Evolutionary conservation across 2,113 vertebrate species (phyloP).

Genomic region (Gadus macrocephalus): DNA sequence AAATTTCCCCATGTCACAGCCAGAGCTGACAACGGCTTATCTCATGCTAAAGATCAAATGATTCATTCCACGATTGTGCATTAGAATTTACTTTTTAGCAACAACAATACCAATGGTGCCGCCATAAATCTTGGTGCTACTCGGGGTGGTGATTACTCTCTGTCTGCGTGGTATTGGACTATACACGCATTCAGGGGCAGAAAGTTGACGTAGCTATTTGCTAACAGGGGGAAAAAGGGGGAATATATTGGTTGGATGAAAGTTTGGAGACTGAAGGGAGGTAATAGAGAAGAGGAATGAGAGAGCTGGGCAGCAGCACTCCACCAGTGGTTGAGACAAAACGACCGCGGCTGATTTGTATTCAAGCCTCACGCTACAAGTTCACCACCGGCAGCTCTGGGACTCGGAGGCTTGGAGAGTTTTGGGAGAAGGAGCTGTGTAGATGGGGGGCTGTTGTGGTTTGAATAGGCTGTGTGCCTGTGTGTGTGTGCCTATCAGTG

Average conservation of each 20-base stretch:
- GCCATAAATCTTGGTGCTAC: constrained; percentile 51
- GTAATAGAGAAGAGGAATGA: constrained; percentile 29
- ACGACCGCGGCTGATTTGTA: constrained; percentile 50
- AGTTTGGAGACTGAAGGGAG: constrained; percentile 22
- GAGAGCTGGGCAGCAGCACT: constrained; percentile 33
- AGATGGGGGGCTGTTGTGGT: constrained; percentile 40
- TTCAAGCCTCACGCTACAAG: constrained; percentile 45
- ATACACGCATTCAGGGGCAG: constrained; percentile 36
- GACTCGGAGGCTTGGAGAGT: constrained; percentile 52
- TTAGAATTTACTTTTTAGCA: constrained; percentile 66
- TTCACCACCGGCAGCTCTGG: constrained; percentile 44
- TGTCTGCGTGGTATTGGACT: constrained; percentile 50
- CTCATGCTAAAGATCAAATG: constrained; percentile 62
- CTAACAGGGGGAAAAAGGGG: constrained; percentile 31
- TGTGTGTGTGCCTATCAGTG: neutral
- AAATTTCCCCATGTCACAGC: constrained; percentile 62
- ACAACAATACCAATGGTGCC: constrained; percentile 52
- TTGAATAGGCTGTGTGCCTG: constrained; percentile 14
- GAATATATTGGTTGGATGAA: constrained; percentile 18
- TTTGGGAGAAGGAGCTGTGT: constrained; percentile 43
- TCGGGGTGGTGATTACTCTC: constrained; percentile 43
- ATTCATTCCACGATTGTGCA: constrained; percentile 63
- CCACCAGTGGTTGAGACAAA: constrained; percentile 35
- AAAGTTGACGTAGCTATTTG: constrained; percentile 55
- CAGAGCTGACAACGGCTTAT: constrained; percentile 57